phyloP scores from a whole-genome alignment of 1,140 invertebrate genomes.

The Planococcus citri region DNA sequence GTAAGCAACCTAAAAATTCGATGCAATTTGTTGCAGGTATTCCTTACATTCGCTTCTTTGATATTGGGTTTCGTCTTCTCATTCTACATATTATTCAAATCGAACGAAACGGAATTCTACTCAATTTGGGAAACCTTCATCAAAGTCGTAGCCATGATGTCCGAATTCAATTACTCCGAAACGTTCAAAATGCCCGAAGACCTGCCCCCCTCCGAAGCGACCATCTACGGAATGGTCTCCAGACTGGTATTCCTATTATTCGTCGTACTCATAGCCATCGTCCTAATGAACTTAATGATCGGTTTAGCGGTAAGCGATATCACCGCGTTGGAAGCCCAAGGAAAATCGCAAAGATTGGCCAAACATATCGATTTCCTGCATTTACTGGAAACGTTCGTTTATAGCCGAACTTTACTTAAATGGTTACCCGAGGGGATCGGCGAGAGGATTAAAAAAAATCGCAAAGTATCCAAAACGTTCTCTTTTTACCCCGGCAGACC shows the following conservation, averaged over 20 bases:
- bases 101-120: constrained; percentile 31
- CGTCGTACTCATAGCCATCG: constrained; percentile 34
- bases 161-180: constrained; percentile 40
- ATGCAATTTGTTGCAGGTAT: constrained; percentile 33
- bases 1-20: too few species aligned
- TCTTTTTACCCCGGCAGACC: neutral
- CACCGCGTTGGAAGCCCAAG: constrained; percentile 26
- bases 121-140: constrained; percentile 34
- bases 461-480: neutral
- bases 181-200: neutral
- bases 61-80: constrained; percentile 43
- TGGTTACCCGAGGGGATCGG: constrained; percentile 18
- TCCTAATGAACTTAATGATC: constrained; percentile 38
- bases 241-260: constrained; percentile 31
- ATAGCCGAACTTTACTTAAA: constrained; percentile 22
- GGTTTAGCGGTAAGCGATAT: constrained; percentile 38
- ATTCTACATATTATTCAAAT: constrained; percentile 40
- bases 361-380: constrained; percentile 29
- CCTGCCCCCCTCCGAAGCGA: constrained; percentile 20
- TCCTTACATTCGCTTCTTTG: constrained; percentile 39
- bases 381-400: constrained; percentile 27
- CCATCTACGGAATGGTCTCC: constrained; percentile 33
- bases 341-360: constrained; percentile 25
- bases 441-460: neutral
- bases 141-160: constrained; percentile 44